phyloP scores from a whole-genome alignment of 2,888 invertebrate species.

The Hipparchia semele region DNA sequence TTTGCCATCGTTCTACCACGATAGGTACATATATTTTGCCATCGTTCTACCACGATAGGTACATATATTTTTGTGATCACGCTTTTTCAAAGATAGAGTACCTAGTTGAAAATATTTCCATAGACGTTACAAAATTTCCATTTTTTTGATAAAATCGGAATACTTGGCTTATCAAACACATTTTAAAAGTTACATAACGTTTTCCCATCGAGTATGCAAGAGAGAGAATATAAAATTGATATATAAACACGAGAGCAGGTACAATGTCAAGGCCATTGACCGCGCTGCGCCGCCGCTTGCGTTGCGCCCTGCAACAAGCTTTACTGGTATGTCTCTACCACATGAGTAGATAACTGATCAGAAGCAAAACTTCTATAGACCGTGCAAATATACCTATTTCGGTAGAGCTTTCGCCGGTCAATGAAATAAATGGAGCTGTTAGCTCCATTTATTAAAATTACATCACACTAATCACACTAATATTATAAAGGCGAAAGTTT shows the following conservation, averaged over 20 bases:
- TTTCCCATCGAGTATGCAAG: constrained; percentile 16
- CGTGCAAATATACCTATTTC: too few relatives aligned
- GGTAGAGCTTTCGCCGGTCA: too few relatives aligned
- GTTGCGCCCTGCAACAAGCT: constrained; percentile 26
- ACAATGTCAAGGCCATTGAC: constrained; percentile 78
- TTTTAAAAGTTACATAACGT: constrained; percentile 16
- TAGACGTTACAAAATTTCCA: constrained; percentile 11
- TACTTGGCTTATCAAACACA: constrained; percentile 12
- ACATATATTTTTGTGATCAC: too few relatives aligned
- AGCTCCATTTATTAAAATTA: too few relatives aligned
- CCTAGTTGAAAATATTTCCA: not conserved
- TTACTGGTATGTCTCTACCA: constrained; percentile 19
- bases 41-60: too few relatives aligned
- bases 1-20: too few relatives aligned
- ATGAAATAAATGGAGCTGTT: too few relatives aligned
- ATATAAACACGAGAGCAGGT: constrained; percentile 58
- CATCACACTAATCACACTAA: too few relatives aligned
- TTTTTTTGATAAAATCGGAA: constrained; percentile 15
- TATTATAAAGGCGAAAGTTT: too few relatives aligned
- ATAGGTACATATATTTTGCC: too few relatives aligned
- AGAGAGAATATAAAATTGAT: constrained; percentile 50
- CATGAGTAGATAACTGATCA: too few relatives aligned
- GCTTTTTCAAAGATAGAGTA: not conserved
- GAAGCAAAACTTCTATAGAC: too few relatives aligned
- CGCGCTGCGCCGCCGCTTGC: constrained; percentile 44